Conservation (phyloP, 2,113 vertebrate species). For the Dryoscopus gambensis region DNA sequence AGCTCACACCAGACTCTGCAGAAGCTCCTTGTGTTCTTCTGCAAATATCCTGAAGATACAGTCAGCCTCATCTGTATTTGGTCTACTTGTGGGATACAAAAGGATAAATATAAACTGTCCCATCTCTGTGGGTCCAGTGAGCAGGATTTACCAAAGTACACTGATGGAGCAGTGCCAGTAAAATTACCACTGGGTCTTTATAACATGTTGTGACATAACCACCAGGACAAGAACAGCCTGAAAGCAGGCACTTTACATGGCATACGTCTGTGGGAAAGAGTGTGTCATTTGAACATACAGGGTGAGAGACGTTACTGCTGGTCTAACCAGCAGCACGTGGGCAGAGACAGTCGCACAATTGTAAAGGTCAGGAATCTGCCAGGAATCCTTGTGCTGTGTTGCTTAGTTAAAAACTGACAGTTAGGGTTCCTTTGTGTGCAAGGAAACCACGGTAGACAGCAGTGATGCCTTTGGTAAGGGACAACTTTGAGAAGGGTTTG, state of each 20-base stretch:
- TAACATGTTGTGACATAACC: background rate
- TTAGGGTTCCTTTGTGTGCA: background rate
- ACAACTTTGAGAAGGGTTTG: background rate
- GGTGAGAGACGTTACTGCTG: background rate
- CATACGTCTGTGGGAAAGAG: background rate
- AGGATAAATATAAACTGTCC: constrained; percentile 5
- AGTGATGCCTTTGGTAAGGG: background rate
- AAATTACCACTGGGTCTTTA: background rate
- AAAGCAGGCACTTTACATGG: accelerated
- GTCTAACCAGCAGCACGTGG: background rate
- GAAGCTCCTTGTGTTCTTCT: background rate
- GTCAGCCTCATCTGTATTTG: background rate
- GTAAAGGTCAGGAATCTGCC: background rate
- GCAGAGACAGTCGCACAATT: background rate
- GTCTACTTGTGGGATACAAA: constrained; percentile 3
- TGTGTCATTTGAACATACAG: background rate
- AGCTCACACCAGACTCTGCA: background rate
- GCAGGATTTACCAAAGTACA: background rate
- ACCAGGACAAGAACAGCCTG: background rate
- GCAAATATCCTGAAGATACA: background rate
- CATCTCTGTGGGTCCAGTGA: background rate
- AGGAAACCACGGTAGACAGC: background rate
- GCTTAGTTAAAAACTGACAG: background rate
- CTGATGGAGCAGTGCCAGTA: background rate
- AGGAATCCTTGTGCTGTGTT: background rate